Base-by-base conservation (phyloP, 2,113 vertebrate genomes). In the Oceanodroma tethys region DNA sequence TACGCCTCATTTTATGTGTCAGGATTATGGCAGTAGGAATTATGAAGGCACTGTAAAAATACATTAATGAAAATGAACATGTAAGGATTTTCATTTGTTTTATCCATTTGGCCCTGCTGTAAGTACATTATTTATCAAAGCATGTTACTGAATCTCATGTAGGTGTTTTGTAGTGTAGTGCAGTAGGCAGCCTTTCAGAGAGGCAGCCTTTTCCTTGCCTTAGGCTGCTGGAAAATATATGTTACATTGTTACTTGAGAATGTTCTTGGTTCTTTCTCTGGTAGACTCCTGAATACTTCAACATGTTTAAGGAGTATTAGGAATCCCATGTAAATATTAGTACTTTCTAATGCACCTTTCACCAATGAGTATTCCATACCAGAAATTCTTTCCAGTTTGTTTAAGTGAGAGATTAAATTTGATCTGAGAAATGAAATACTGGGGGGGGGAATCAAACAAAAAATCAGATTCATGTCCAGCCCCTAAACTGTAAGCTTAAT, bases 311-410 rank as follows among this genome's bases (percentile, higher is more conserved):
- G 36, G 36, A 73, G 16, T 83, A 26, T 58, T 81, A 56, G 32
- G 38, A 79, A 59, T 94, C 50, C 59, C 71, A 70, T 7, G 30
- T 62, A 88, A 70, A 81, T 81, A 43, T 92, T 86, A 86, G 23
- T 90, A 72, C 52, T 72, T 96, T 86, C 48, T 79, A 65, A 87
- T 87, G 48, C 3, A 82, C 58, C 34, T 89, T 93, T 85, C 55
- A 86, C n/a, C 38, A 47, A 13, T 79, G 60, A 78, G 27, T 91
- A 47, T 83, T 92, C 55, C 55, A 47, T 82, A 73, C 60, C 26
- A 87, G 90, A 74, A 95, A 55, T 85, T 83, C n/a, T 91, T 96
- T 95, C 91, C n/a, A 58, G 67, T n/a, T 95, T 90, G 88, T 95
- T 91, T 94, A 86, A 85, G 50, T 92, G 68, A 75, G 80, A 94